Conservation (phyloP, 1,140 invertebrate species). For the Muscidifurax raptorellus region DNA sequence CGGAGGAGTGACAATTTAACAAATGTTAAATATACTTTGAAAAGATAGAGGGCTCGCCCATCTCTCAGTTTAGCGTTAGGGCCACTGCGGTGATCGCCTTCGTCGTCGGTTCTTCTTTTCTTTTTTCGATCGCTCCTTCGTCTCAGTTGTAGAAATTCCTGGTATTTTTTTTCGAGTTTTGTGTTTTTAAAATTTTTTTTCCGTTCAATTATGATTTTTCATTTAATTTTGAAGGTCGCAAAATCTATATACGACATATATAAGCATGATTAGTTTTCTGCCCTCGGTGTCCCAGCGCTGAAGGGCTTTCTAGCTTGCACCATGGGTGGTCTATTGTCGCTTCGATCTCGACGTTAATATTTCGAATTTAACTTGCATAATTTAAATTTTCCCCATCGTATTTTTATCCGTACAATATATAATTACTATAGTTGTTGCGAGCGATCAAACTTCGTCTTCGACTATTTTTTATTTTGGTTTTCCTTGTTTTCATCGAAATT, state of each 20-base stretch:
- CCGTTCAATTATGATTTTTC: constrained; percentile 31
- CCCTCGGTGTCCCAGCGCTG: constrained; percentile 62
- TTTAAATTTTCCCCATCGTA: constrained; percentile 36
- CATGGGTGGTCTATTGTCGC: constrained; percentile 60
- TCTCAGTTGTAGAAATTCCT: constrained; percentile 36
- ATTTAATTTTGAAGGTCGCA: constrained; percentile 46
- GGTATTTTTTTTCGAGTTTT: constrained; percentile 35
- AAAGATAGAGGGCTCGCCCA: constrained; percentile 37
- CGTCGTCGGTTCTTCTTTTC: constrained; percentile 28
- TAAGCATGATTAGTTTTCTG: constrained; percentile 53
- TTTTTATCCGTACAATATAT: constrained; percentile 20
- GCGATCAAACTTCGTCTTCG: constrained; percentile 53
- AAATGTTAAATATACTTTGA: background rate
- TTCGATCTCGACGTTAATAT: constrained; percentile 47
- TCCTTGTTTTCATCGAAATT: constrained; percentile 45
- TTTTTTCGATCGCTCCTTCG: constrained; percentile 43
- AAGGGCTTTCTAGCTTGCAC: constrained; percentile 62
- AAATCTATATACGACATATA: constrained; percentile 48
- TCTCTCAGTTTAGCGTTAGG: constrained; percentile 40
- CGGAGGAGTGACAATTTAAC: background rate
- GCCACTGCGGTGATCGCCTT: constrained; percentile 44
- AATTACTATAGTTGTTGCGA: constrained; percentile 47
- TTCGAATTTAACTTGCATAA: constrained; percentile 32
- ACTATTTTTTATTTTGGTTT: constrained; percentile 3
- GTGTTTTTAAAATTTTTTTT: constrained; percentile 34